Base-by-base conservation (phyloP, 2,888 invertebrate species). In the Elmis aenea region DNA sequence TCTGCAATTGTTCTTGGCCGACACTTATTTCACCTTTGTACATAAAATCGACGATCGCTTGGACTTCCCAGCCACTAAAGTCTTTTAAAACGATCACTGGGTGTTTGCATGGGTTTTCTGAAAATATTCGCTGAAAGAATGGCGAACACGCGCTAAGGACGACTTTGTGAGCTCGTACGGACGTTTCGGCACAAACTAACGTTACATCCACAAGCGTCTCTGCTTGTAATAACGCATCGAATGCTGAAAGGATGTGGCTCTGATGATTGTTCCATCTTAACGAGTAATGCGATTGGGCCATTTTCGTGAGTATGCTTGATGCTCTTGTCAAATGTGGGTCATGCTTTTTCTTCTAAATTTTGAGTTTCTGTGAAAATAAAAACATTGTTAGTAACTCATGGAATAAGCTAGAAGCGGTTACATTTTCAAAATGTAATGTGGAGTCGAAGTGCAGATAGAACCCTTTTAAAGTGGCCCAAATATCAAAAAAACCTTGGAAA, bases 251-350 rank as follows among this genome's bases (percentile, higher is more conserved):
- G 61, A 93, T 81, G 68, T 92, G 89, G 53, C 80, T 80, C 67
- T 88, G 89, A 74, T 92, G 92, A 73, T 91, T 91, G 75, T 90
- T 90, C 92, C 92, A 93, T 69, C 89, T 80, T 61, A 92, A 76
- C 64, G 89, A 90, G 71, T 90, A 92, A 69, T 90, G 89, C 64
- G 89, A 87, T 70, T 86, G 77, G 36, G 63, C 58, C 66, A 66
- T 67, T 31, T 42, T 53, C 27, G 25, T 26, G 25, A 39, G 46
- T 36, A 45, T 50, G 46, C 42, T 38, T 37, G 5, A 32, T 39
- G 44, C 47, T 41, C 33, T 40, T 40, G 58, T 62, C 58, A 61
- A 45, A 51, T 53, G 38, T 45, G 43, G 37, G 43, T 43, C 59
- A 58, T 59, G 46, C 39, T 50, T 55, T 53, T 54, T 48, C 52